These are phyloP conservation scores for Choloepus didactylus DNA, from an alignment of 2,797 vertebrate genomes.

Conservation along the genomic window DNA sequence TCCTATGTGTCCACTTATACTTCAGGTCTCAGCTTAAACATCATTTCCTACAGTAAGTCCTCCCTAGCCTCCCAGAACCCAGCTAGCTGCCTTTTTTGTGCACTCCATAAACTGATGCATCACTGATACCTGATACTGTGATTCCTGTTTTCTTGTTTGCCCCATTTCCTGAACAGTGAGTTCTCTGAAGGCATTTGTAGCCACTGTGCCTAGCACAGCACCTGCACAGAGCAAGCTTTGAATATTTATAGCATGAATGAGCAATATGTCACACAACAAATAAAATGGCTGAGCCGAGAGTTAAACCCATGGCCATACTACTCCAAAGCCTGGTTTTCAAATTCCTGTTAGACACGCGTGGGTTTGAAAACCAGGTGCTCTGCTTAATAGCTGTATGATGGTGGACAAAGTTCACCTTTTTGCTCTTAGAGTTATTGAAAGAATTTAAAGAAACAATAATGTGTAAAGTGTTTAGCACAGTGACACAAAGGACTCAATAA, in stretches of 20 bases:
- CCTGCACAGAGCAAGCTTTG: slow-evolving; percentile 45
- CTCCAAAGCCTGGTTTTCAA: slow-evolving; percentile 7
- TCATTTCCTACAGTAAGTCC: background rate
- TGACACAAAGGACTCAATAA: background rate
- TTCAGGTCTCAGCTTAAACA: background rate
- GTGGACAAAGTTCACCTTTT: background rate
- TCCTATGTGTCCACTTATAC: background rate
- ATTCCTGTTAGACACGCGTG: background rate
- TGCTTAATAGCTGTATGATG: background rate
- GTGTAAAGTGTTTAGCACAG: background rate
- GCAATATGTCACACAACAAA: background rate
- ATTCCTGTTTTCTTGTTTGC: slow-evolving; percentile 35
- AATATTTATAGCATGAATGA: slow-evolving; percentile 39
- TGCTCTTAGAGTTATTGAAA: slow-evolving; percentile 2
- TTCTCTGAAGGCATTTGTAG: background rate
- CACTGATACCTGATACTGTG: background rate
- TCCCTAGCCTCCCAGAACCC: background rate
- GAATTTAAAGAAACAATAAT: slow-evolving; percentile 45
- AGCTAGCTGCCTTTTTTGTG: background rate
- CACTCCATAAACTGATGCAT: background rate
- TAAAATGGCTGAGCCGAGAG: background rate
- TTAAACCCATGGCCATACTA: background rate
- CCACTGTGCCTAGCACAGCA: background rate
- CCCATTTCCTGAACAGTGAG: slow-evolving; percentile 15
- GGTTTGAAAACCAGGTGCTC: slow-evolving; percentile 26